phyloP scores from a whole-genome alignment of 1,140 invertebrate genomes.

The Camponotus vicinus region DNA sequence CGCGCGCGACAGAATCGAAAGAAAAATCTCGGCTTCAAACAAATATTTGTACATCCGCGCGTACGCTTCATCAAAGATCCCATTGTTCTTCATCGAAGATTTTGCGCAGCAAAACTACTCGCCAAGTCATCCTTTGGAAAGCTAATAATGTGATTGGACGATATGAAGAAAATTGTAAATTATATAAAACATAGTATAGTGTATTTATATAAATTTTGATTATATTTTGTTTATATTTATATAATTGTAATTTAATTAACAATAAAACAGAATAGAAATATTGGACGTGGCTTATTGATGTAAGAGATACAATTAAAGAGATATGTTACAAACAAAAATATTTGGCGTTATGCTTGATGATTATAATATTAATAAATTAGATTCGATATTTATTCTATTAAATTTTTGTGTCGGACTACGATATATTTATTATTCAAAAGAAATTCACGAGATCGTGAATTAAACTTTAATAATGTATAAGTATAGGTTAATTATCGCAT shows the following conservation, averaged over 20 bases:
- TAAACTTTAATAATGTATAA: constrained; percentile 3
- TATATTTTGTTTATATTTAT: not conserved
- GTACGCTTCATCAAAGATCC: not conserved
- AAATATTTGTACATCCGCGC: constrained; percentile 30
- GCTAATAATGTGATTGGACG: not conserved
- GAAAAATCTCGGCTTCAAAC: not conserved
- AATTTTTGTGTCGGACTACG: constrained; percentile 18
- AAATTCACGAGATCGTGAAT: not conserved
- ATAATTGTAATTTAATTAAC: constrained; percentile 6
- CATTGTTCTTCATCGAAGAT: not conserved
- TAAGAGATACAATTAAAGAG: not conserved
- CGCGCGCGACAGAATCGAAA: constrained; percentile 3
- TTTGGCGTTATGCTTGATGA: not conserved
- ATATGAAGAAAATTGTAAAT: not conserved
- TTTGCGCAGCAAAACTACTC: not conserved
- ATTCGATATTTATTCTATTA: constrained; percentile 8
- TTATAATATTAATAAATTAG: not conserved
- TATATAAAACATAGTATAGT: not conserved
- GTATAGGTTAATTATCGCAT: constrained; percentile 19
- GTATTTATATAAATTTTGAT: not conserved
- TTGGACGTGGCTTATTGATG: not conserved
- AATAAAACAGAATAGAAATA: not conserved
- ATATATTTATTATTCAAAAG: constrained; percentile 21
- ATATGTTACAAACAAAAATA: not conserved
- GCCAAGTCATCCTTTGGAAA: not conserved